A percentile compares a stretch with the other conserved stretches of the same genome.
Conservation (phyloP, 2,888 invertebrate species). For the Ariolimax columbianus region DNA sequence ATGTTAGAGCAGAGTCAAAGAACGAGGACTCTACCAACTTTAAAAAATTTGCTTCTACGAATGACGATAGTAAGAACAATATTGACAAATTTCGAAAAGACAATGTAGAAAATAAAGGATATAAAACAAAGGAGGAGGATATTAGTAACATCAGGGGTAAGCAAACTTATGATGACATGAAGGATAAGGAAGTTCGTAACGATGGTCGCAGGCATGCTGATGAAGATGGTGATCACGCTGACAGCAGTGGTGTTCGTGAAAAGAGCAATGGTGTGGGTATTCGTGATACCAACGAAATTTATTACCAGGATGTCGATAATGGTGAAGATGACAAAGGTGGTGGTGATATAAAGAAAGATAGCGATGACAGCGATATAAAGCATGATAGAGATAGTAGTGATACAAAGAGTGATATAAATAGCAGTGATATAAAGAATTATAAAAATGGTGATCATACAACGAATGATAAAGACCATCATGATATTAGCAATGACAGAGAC, state of each 20-base stretch:
- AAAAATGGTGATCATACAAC: background rate
- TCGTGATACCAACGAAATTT: background rate
- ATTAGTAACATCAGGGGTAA: background rate
- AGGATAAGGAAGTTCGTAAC: background rate
- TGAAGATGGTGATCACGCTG: background rate
- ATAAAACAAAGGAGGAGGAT: background rate
- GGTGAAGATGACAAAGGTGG: too few species aligned
- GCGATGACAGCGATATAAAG: too few species aligned
- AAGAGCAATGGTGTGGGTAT: background rate
- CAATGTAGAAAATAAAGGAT: background rate
- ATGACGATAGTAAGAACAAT: background rate
- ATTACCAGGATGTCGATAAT: too few species aligned
- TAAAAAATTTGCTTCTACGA: background rate
- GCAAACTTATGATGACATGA: background rate
- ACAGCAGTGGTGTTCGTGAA: background rate
- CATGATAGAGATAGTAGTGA: background rate
- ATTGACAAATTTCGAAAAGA: background rate
- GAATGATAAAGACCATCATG: background rate
- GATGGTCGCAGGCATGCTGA: too few species aligned
- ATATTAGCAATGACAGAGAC: background rate
- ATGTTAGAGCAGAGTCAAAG: background rate
- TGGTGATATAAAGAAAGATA: too few species aligned
- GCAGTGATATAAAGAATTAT: background rate
- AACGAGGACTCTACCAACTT: background rate
- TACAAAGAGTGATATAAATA: background rate